Base-by-base conservation (phyloP, 2,888 invertebrate genomes). In the Rutpela maculata region DNA sequence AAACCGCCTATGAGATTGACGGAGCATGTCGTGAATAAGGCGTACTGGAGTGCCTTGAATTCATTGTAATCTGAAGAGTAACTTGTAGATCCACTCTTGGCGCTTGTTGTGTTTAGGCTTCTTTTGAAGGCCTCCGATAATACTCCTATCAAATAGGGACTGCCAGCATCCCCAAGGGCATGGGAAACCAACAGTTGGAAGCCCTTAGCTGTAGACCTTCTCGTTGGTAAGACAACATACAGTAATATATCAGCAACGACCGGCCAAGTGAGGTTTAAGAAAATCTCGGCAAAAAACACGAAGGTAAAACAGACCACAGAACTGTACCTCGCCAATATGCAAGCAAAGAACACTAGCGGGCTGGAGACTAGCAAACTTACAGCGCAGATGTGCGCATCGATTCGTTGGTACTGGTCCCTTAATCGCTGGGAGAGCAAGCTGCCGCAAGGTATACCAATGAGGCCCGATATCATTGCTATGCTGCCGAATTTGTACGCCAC, bases 111-210 rank as follows among this genome's bases (percentile, higher is more conserved):
- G n/a, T n/a, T 65, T 19, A 81, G 38, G 6, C 66, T 26, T 26
- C 43, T 73, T 18, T 72, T 78, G 55, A 84, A 85, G n/a, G 81
- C 80, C 74, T 85, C 84, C 9, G 84, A 84, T 67, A 82, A 77
- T 90, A 96, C 91, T 88, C 99, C 99, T 83, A 99, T 95, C 83
- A 99, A 92, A 89, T 98, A 99, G 0, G 99, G 99, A 91, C 99
- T 99, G 62, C 98, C 97, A 72, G 99, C 99, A 91, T 99, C 99
- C 17, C 99, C 99, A 70, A 99, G 92, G 80, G 98, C 95, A 90
- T 99, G 99, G 0, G 99, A 98, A 84, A 98, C 92, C 65, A 99
- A 92, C 86, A 99, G 98, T 91, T 99, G 99, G 88, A 99, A 95
- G 73, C 99, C 98, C 91, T 98, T 98, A 7, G 99, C 99, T 10